phyloP scores from a whole-genome alignment of 2,113 vertebrate genomes.

The Hippocampus comes region DNA sequence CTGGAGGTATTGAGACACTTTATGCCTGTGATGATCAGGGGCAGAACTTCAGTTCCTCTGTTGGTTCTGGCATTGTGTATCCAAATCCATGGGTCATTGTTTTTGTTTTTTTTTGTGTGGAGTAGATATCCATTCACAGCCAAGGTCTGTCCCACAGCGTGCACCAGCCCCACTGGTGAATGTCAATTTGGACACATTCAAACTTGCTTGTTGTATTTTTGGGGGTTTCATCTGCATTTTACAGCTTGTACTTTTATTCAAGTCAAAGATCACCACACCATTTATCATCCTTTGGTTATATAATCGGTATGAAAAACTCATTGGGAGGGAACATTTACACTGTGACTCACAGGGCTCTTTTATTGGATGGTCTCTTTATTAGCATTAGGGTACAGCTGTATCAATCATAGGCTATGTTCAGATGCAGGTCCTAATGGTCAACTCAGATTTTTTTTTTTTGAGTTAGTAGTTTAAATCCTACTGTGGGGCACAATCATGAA shows the following conservation, averaged over 20 bases:
- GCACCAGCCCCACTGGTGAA: conserved; percentile 46
- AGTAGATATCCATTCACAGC: conserved; percentile 52
- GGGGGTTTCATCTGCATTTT: not conserved
- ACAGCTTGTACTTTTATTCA: not conserved
- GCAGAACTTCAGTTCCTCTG: conserved; percentile 47
- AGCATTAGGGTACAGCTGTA: conserved; percentile 58
- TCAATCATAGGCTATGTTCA: conserved; percentile 42
- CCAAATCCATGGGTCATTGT: conserved; percentile 48
- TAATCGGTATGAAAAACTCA: conserved; percentile 44
- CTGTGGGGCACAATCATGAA: too few relatives aligned
- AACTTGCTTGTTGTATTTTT: conserved; percentile 3
- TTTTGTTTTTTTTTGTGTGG: conserved; percentile 23
- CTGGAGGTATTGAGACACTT: conserved; percentile 34
- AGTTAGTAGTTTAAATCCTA: too few relatives aligned
- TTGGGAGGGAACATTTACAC: conserved; percentile 61
- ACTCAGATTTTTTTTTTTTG: too few relatives aligned
- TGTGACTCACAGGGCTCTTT: conserved; percentile 52
- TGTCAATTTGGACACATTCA: conserved; percentile 50
- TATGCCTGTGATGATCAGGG: conserved; percentile 40
- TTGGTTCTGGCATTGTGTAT: conserved; percentile 36
- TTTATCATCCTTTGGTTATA: conserved; percentile 57
- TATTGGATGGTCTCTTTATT: conserved; percentile 69
- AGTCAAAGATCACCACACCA: conserved; percentile 16
- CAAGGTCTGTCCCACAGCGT: conserved; percentile 52
- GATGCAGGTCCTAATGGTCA: too few relatives aligned